Percentiles rank a stretch among this genome's conserved stretches.
phyloP scores from a whole-genome alignment of 1,140 invertebrate genomes.

The Philopotamus ludificatus region DNA sequence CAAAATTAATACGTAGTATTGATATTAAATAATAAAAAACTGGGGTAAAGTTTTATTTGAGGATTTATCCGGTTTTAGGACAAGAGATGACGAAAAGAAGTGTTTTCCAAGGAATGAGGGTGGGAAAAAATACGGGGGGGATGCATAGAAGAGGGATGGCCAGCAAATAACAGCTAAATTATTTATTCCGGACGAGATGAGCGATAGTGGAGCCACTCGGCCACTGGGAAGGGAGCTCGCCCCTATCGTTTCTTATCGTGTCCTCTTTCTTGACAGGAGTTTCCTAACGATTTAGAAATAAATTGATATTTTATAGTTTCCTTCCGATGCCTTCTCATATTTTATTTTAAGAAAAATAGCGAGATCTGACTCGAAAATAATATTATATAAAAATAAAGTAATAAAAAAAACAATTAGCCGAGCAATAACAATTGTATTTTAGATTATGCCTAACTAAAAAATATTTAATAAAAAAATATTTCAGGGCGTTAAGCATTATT shows the following conservation, averaged over 20 bases:
- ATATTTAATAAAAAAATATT: no score
- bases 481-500: no score
- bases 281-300: no score
- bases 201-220: conserved; percentile 40
- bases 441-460: no score
- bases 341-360: no score
- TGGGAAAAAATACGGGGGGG: neutral
- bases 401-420: no score
- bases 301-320: no score
- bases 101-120: conserved; percentile 8
- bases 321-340: no score
- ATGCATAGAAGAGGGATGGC: conserved; percentile 8
- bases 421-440: no score
- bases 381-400: no score
- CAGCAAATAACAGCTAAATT: conserved; percentile 42
- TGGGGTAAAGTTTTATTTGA: conserved; percentile 40
- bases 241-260: neutral
- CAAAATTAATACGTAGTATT: neutral
- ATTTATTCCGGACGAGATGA: conserved; percentile 42
- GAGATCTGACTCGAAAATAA: no score
- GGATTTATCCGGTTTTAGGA: conserved; percentile 16
- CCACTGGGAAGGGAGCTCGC: neutral
- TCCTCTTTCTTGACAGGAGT: neutral
- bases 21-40: conserved; percentile 34
- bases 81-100: neutral